These are phyloP conservation scores for Heliconius charithonia DNA, from an alignment of 2,888 invertebrate genomes.

Conservation along the genomic window DNA sequence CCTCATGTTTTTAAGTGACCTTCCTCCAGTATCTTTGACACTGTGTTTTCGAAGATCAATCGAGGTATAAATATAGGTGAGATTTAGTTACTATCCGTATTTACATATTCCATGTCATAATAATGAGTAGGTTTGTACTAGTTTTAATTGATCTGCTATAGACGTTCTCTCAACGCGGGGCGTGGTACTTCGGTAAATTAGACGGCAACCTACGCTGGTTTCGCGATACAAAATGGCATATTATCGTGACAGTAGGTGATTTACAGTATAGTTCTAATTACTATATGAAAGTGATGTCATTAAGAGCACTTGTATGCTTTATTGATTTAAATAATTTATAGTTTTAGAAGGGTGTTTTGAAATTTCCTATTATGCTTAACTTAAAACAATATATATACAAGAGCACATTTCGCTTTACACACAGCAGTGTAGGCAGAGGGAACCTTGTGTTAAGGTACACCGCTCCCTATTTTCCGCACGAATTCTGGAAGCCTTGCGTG, in stretches of 20 bases:
- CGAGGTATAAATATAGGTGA: constrained; percentile 54
- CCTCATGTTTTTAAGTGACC: too few relatives aligned
- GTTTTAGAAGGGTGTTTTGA: not conserved
- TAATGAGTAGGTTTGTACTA: constrained; percentile 60
- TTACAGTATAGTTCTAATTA: constrained; percentile 58
- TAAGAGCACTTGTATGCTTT: constrained; percentile 31
- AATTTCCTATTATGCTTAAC: not conserved
- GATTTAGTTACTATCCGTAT: constrained; percentile 57
- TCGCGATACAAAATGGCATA: constrained; percentile 64
- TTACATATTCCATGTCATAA: constrained; percentile 53
- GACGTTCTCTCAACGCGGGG: constrained; percentile 53
- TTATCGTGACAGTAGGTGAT: constrained; percentile 67
- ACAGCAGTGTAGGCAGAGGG: too few relatives aligned
- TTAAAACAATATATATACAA: too few relatives aligned
- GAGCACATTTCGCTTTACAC: too few relatives aligned
- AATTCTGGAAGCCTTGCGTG: too few relatives aligned
- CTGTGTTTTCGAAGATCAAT: too few relatives aligned
- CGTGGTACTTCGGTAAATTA: constrained; percentile 58
- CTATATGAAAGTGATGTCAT: constrained; percentile 48
- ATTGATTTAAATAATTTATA: constrained; percentile 3
- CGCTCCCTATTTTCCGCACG: too few relatives aligned
- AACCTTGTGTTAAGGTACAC: too few relatives aligned
- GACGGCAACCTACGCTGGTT: constrained; percentile 66
- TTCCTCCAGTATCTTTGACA: too few relatives aligned
- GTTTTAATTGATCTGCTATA: constrained; percentile 65